Evolutionary conservation across 2,888 invertebrate genomes (phyloP), one percentile per base, ranked within the genome.

Genomic region (Drosophila mulleri): DNA sequence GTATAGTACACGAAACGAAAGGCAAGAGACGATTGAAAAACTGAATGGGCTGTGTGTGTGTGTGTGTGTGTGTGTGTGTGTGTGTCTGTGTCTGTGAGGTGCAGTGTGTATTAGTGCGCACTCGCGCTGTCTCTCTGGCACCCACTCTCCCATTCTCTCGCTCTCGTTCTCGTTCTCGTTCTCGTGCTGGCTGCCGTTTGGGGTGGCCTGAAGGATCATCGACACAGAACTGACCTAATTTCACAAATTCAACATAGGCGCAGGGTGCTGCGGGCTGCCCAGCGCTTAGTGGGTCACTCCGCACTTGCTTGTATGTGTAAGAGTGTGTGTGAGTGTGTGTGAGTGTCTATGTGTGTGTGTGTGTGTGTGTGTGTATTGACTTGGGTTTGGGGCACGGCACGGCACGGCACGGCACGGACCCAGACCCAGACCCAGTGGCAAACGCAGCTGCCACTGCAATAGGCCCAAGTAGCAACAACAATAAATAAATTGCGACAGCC

Each of bases 151-250:
- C 8, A 41, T n/a, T 41, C 8, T 41, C 64, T 86, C 87, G 65
- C 88, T 20, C 48, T 14, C 61, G 56, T 50, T 54, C 41, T 14
- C 62, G 59, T 50, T 54, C 44, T 53, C 39, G 12, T 18, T 16
- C 47, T 53, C 39, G 12, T 16, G 11, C 47, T 75, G 75, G 72
- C 59, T 76, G 71, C 52, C 52, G 62, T 67, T 75, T 66, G 76
- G 83, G 82, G 78, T 77, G 86, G 83, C 81, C 79, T 83, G 91
- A 92, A 91, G 92, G 92, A 92, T 92, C 92, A 92, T 92, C 92
- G 92, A 92, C 93, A 93, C 92, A 92, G 88, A 91, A 91, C 91
- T 92, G 93, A 92, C 93, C 93, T 92, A 93, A 92, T 92, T 93
- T 92, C 87, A 81, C 80, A 82, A 90, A 85, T 89, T 90, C 85